A percentile compares a stretch with the other conserved stretches of the same genome.
phyloP scores from a whole-genome alignment of 2,797 vertebrate species.

The Dipus sagitta region DNA sequence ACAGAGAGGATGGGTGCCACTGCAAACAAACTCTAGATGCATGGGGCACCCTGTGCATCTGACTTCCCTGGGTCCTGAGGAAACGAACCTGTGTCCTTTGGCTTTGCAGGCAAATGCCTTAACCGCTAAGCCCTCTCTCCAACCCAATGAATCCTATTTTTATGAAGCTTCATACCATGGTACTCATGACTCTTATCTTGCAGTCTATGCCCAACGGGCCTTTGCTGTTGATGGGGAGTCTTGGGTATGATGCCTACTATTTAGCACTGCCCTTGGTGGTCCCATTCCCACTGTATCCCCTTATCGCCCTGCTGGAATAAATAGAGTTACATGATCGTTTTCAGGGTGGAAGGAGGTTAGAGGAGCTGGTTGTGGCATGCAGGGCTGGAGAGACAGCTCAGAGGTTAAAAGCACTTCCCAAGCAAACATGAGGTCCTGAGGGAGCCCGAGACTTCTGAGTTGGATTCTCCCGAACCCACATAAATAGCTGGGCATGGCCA shows the following conservation, averaged over 20 bases:
- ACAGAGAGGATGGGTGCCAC: no score
- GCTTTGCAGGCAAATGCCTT: no score
- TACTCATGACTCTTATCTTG: constrained; percentile 55
- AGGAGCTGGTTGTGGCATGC: not conserved
- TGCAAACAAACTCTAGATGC: no score
- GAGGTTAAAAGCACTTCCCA: no score
- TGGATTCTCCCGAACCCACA: no score
- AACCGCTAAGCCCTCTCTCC: no score
- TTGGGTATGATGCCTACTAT: not conserved
- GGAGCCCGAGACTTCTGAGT: no score
- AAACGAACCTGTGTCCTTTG: no score
- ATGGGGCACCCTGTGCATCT: no score
- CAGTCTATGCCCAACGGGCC: not conserved
- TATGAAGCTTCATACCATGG: constrained; percentile 38
- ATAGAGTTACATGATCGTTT: not conserved
- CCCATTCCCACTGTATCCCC: not conserved
- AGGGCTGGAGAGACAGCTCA: not conserved
- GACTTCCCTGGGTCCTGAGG: no score
- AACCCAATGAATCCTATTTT: not conserved
- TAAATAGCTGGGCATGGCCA: no score
- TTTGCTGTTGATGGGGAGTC: not conserved
- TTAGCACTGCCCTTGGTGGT: not conserved
- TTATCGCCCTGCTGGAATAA: not conserved
- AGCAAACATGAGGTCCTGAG: no score
- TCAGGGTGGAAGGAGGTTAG: not conserved